Percentiles rank a stretch among this genome's conserved stretches.
Evolutionary conservation across 1,140 invertebrate genomes (phyloP).

Genomic region (Drosophila neocordata): DNA sequence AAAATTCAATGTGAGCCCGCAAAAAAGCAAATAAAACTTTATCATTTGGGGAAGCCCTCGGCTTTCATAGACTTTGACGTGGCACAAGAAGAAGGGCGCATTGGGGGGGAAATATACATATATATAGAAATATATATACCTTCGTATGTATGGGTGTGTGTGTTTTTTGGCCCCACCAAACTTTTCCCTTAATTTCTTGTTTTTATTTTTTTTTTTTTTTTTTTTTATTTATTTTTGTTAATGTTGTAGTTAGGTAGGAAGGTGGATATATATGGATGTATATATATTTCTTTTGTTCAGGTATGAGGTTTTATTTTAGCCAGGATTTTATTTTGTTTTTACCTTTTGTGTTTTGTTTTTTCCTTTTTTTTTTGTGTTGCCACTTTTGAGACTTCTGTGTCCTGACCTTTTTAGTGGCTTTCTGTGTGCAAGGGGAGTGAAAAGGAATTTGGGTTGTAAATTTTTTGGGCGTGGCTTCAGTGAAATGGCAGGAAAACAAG

Average conservation of each 20-base stretch:
- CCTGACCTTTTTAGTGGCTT: conserved; percentile 63
- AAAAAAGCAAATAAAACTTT: conserved; percentile 79
- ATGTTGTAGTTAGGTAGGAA: conserved; percentile 23
- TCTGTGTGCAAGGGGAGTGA: neutral
- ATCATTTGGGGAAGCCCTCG: conserved; percentile 79
- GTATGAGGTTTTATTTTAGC: conserved; percentile 74
- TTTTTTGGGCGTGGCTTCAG: conserved; percentile 72
- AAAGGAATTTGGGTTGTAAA: conserved; percentile 37
- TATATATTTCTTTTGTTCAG: conserved; percentile 35
- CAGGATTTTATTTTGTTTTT: conserved; percentile 55
- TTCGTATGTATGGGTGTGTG: conserved; percentile 47
- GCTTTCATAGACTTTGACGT: conserved; percentile 68
- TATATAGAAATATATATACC: conserved; percentile 9
- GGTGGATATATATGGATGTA: too few species aligned
- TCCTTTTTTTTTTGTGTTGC: conserved; percentile 40
- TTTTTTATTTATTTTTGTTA: conserved; percentile 27
- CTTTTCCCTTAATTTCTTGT: conserved; percentile 75
- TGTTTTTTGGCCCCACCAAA: conserved; percentile 64
- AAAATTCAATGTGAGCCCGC: conserved; percentile 66
- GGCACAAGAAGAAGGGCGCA: neutral
- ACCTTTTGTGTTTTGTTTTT: conserved; percentile 46
- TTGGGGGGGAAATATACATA: too few species aligned
- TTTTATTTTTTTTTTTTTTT: conserved; percentile 29
- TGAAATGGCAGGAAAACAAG: conserved; percentile 34
- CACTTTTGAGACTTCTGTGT: conserved; percentile 46